These are phyloP conservation scores for Graptemys geographica DNA, from an alignment of 2,797 vertebrate genomes.

Conservation along the genomic window DNA sequence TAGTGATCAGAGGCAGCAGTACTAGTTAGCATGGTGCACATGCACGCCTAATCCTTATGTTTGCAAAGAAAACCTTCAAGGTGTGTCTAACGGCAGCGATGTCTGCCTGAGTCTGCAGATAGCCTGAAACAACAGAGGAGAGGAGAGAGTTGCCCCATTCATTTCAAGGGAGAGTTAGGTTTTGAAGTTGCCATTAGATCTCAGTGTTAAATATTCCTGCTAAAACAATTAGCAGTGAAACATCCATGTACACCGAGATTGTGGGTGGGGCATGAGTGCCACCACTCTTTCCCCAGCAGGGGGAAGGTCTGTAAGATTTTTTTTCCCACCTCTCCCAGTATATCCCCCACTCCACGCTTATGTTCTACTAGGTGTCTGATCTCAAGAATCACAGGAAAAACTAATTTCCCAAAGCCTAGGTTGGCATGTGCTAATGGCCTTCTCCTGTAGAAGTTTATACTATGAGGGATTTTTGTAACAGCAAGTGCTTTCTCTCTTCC, in stretches of 20 bases:
- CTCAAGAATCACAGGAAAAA: neutral
- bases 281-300: fast-evolving
- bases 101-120: neutral
- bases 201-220: no score
- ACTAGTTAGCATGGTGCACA: neutral
- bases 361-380: neutral
- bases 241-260: neutral
- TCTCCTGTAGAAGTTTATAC: neutral
- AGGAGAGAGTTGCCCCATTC: fast-evolving
- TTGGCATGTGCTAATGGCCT: neutral
- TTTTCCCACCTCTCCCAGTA: neutral
- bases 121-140: fast-evolving
- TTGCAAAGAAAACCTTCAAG: neutral
- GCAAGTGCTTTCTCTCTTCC: neutral
- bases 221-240: fast-evolving
- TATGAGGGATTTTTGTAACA: neutral
- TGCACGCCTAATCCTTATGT: neutral
- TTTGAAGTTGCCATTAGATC: fast-evolving
- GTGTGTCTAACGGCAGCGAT: neutral
- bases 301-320: neutral
- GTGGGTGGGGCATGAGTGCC: neutral
- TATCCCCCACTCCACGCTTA: neutral
- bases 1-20: fast-evolving
- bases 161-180: fast-evolving
- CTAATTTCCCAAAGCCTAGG: neutral